A percentile compares a stretch with the other conserved stretches of the same genome.
Conservation (phyloP, 2,888 invertebrate species). For the Aradus depressus region DNA sequence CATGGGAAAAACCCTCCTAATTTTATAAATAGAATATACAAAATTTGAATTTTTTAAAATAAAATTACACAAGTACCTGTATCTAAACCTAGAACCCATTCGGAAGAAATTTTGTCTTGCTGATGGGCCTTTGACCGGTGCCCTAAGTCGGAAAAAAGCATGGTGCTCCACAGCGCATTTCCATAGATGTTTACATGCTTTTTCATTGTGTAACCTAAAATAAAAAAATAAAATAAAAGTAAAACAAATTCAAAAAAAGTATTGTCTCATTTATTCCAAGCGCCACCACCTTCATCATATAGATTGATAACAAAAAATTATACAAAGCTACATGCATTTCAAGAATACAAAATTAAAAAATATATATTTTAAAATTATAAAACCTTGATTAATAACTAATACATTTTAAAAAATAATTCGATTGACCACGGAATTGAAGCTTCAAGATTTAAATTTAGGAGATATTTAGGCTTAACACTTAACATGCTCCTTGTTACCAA, state of each 20-base stretch:
- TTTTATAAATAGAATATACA: too few species aligned
- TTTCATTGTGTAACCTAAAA: constrained; percentile 73
- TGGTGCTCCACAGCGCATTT: constrained; percentile 99
- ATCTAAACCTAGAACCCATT: constrained; percentile 95
- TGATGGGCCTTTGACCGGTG: constrained; percentile 76
- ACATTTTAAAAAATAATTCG: too few species aligned
- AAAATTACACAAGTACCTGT: constrained; percentile 41
- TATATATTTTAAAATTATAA: too few species aligned
- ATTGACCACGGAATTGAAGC: too few species aligned
- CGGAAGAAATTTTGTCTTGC: constrained; percentile 93
- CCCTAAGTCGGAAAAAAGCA: constrained; percentile 91
- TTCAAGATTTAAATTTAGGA: too few species aligned
- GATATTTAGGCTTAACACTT: too few species aligned
- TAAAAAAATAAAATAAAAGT: constrained; percentile 11
- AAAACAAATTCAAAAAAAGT: constrained; percentile 1
- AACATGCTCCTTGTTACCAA: too few species aligned
- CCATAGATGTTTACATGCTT: constrained; percentile 99
- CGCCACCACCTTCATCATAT: neutral
- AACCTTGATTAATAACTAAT: neutral
- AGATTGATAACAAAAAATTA: too few species aligned
- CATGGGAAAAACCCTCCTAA: too few species aligned
- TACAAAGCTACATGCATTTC: neutral
- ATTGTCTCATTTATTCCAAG: neutral
- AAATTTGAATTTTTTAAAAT: neutral
- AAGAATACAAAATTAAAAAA: neutral